These are phyloP conservation scores for Phylloscopus trochilus DNA, from an alignment of 2,113 vertebrate species.

Conservation along the genomic window DNA sequence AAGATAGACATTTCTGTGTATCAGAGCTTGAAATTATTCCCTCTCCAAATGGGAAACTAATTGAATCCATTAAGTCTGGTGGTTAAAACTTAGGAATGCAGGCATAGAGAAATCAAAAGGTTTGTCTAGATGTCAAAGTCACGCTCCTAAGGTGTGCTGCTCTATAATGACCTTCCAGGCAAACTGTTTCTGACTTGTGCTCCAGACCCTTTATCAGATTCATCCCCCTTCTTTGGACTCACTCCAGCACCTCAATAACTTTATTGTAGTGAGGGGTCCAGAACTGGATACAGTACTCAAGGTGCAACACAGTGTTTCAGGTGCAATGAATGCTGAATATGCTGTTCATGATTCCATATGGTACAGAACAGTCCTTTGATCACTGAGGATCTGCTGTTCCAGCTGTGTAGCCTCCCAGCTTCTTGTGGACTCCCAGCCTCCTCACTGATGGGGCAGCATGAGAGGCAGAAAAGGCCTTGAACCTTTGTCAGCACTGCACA, in stretches of 20 bases:
- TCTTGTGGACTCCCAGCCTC: background rate
- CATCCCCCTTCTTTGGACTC: background rate
- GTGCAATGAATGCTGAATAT: background rate
- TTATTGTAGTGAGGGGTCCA: background rate
- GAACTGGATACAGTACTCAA: rapidly evolving
- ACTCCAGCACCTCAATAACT: background rate
- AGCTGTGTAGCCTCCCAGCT: rapidly evolving
- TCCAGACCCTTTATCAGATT: background rate
- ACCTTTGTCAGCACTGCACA: background rate
- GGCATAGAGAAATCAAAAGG: background rate
- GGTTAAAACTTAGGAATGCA: background rate
- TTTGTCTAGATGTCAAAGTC: background rate
- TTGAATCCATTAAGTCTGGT: background rate
- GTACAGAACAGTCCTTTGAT: background rate
- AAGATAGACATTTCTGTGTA: background rate
- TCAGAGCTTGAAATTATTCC: background rate
- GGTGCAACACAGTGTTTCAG: background rate
- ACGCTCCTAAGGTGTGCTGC: no score
- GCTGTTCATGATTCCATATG: background rate
- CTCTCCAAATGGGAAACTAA: background rate
- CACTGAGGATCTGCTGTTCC: background rate
- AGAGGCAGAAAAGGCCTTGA: background rate
- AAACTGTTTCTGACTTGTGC: background rate
- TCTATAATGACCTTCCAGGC: background rate
- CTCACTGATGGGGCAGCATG: rapidly evolving